A percentile compares a stretch with the other conserved stretches of the same genome.
phyloP scores from a whole-genome alignment of 2,797 vertebrate genomes.

The Argentina silus region DNA sequence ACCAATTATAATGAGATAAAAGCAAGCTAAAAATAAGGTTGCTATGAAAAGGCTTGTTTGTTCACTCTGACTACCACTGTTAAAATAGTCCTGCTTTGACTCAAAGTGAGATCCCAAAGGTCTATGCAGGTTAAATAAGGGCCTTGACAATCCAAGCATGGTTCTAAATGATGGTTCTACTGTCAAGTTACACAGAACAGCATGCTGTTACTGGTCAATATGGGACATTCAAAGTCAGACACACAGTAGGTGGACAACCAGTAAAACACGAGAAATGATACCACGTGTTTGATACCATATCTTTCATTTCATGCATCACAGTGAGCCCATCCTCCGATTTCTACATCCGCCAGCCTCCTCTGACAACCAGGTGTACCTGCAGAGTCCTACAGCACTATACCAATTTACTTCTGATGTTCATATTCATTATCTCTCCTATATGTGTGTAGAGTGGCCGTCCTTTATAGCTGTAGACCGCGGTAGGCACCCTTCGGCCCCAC shows the following conservation, averaged over 20 bases:
- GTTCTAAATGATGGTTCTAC: slow-evolving; percentile 25
- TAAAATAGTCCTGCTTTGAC: slow-evolving; percentile 28
- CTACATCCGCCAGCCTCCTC: too few relatives aligned
- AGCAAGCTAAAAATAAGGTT: slow-evolving; percentile 59
- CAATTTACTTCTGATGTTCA: too few relatives aligned
- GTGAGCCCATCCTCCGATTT: background rate
- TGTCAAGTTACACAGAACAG: background rate
- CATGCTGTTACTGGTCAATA: background rate
- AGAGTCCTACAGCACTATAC: too few relatives aligned
- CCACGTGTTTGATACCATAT: slow-evolving; percentile 10
- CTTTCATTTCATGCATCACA: slow-evolving; percentile 52
- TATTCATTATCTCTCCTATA: too few relatives aligned
- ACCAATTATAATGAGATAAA: slow-evolving; percentile 63
- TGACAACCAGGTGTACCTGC: too few relatives aligned
- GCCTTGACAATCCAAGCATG: slow-evolving; percentile 41
- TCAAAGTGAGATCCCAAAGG: slow-evolving; percentile 30
- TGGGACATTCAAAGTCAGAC: background rate
- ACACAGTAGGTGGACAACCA: background rate
- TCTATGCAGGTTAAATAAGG: slow-evolving; percentile 39
- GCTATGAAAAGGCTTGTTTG: slow-evolving; percentile 46
- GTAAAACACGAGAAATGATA: too few relatives aligned
- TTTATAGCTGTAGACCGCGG: background rate
- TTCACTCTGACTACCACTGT: slow-evolving; percentile 11
- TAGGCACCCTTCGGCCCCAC: background rate
- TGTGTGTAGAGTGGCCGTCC: too few relatives aligned